phyloP scores from a whole-genome alignment of 2,888 invertebrate species.

The Spatulosminthurus flaviceps region DNA sequence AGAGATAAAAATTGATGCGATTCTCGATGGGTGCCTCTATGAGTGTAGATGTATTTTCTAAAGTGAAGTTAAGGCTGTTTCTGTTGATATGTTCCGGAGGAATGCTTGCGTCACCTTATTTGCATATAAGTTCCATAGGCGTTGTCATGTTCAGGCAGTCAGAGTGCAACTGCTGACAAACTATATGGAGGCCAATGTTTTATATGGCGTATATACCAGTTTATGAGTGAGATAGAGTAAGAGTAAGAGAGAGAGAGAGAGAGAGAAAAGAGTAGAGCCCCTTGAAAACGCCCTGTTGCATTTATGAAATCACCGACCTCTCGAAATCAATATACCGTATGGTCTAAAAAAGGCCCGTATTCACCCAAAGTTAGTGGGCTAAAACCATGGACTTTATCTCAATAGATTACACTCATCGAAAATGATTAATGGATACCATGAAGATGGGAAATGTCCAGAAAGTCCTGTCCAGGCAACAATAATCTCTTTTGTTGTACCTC shows the following conservation, averaged over 20 bases:
- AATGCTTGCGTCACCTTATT: slow-evolving; percentile 55
- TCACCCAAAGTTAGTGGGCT: slow-evolving; percentile 49
- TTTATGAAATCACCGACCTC: slow-evolving; percentile 48
- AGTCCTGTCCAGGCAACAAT: slow-evolving; percentile 1
- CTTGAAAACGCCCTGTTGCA: slow-evolving; percentile 54
- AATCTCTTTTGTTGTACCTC: slow-evolving; percentile 21
- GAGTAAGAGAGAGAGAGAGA: slow-evolving; percentile 25
- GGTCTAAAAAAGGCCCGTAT: slow-evolving; percentile 56
- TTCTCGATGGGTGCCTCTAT: slow-evolving; percentile 31
- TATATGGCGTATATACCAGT: slow-evolving; percentile 25
- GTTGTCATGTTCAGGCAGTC: slow-evolving; percentile 49
- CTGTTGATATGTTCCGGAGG: slow-evolving; percentile 48
- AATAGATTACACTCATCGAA: slow-evolving; percentile 53
- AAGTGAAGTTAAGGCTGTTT: not conserved
- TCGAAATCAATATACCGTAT: slow-evolving; percentile 55
- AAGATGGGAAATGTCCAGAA: slow-evolving; percentile 23
- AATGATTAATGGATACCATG: slow-evolving; percentile 24
- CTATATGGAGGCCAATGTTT: slow-evolving; percentile 35
- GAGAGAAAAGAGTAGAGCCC: slow-evolving; percentile 36
- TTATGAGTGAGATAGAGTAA: slow-evolving; percentile 38
- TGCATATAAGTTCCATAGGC: slow-evolving; percentile 57
- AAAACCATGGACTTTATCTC: slow-evolving; percentile 49
- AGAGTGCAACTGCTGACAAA: not conserved
- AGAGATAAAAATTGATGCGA: slow-evolving; percentile 28
- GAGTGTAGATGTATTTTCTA: not conserved